Conservation (phyloP, 2,113 vertebrate genomes). For the Tapirus terrestris region DNA sequence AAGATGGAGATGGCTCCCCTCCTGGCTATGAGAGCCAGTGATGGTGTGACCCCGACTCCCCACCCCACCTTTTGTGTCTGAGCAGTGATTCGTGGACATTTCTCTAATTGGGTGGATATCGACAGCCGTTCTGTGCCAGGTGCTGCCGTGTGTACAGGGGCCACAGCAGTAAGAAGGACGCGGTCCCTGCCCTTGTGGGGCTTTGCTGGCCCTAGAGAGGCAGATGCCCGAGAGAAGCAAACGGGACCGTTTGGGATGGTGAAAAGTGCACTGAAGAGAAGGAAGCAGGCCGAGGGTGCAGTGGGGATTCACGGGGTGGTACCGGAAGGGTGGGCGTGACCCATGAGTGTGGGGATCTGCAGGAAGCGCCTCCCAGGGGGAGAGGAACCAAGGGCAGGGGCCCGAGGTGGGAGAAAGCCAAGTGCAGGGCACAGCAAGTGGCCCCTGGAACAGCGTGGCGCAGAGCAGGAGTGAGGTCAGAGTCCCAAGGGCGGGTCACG, state of each 20-base stretch:
- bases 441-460: rapidly evolving
- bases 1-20: neutral
- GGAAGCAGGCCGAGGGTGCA: neutral
- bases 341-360: rapidly evolving
- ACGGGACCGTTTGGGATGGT: neutral
- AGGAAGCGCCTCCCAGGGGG: neutral
- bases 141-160: rapidly evolving
- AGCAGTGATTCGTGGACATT: rapidly evolving
- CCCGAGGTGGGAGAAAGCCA: rapidly evolving
- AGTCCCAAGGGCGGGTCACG: neutral
- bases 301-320: neutral
- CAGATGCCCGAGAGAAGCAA: rapidly evolving
- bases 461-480: no score
- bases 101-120: neutral
- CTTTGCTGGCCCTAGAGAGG: neutral
- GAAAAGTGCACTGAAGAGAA: neutral
- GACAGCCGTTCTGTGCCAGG: neutral
- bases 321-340: no score
- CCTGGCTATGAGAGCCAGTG: neutral
- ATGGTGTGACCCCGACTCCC: no score
- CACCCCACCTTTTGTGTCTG: neutral
- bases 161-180: no score
- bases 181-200: rapidly evolving
- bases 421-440: rapidly evolving
- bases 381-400: neutral